These are phyloP conservation scores for Mystacornis crossleyi DNA, from an alignment of 2,113 vertebrate genomes.

Conservation along the genomic window DNA sequence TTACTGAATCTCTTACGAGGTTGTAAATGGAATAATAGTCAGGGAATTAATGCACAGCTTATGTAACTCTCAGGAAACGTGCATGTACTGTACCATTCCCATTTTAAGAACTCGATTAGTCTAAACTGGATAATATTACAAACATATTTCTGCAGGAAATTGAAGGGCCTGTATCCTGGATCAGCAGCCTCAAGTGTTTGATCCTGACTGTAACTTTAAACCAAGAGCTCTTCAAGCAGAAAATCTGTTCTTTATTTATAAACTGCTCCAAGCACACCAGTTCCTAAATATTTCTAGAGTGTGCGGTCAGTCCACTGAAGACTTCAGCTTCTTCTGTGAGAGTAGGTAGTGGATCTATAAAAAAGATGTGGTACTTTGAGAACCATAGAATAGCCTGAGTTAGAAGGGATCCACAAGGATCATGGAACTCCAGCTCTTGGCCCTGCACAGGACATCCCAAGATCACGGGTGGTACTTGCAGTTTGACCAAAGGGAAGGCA, in stretches of 20 bases:
- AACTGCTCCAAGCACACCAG: background rate
- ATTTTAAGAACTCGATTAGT: conserved; percentile 1
- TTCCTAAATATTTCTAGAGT: background rate
- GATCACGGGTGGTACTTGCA: background rate
- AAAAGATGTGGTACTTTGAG: background rate
- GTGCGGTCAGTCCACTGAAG: background rate
- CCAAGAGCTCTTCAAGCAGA: background rate
- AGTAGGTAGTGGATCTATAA: background rate
- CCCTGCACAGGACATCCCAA: background rate
- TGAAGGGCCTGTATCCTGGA: background rate
- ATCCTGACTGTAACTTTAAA: background rate
- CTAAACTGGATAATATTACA: background rate
- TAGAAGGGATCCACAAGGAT: background rate
- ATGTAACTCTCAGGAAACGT: background rate
- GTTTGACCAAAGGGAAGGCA: background rate
- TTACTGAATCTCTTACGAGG: background rate
- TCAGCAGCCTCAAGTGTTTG: background rate
- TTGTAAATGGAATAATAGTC: background rate
- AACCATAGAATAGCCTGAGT: background rate
- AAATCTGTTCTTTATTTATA: background rate
- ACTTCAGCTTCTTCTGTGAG: background rate
- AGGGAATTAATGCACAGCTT: background rate
- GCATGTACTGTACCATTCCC: background rate
- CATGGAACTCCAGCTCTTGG: background rate
- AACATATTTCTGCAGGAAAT: background rate